Evolutionary conservation across 2,797 vertebrate genomes (phyloP).

Genomic region (Anomalospiza imberbis): DNA sequence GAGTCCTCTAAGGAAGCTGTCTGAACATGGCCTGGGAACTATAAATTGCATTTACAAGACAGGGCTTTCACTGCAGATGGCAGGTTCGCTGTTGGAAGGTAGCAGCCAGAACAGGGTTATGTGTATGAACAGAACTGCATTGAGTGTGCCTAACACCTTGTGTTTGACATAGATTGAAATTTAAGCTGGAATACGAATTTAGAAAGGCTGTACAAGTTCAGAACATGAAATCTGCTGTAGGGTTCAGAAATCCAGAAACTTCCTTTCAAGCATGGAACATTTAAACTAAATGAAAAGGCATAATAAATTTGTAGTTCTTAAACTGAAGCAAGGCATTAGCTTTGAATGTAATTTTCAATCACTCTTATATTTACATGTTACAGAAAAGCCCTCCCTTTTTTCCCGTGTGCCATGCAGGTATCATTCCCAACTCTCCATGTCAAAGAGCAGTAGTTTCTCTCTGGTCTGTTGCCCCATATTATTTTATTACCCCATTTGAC

Average conservation of each 20-base stretch:
- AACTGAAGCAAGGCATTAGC: not conserved
- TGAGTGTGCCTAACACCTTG: slow-evolving; percentile 15
- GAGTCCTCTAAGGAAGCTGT: slow-evolving; percentile 39
- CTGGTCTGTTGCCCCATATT: not conserved
- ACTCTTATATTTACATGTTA: not conserved
- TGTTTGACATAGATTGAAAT: not conserved
- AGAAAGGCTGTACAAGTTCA: not conserved
- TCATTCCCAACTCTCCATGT: not conserved
- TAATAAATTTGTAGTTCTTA: not conserved
- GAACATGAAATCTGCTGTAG: not conserved
- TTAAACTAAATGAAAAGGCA: not conserved
- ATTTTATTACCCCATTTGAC: not conserved
- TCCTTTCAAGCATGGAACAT: not conserved
- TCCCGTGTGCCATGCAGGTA: not conserved
- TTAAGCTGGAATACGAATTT: not conserved
- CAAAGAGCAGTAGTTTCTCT: not conserved
- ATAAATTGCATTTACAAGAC: slow-evolving; percentile 45
- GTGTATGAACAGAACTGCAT: not conserved
- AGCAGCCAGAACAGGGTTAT: slow-evolving; percentile 9
- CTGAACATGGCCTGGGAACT: slow-evolving; percentile 7
- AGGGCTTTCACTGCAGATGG: slow-evolving; percentile 25
- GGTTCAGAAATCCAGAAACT: not conserved
- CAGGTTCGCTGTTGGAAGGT: not conserved
- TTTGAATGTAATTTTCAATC: not conserved
- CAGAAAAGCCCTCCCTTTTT: not conserved